Conservation (phyloP, 2,113 vertebrate genomes). For the Periophthalmus modestus region DNA sequence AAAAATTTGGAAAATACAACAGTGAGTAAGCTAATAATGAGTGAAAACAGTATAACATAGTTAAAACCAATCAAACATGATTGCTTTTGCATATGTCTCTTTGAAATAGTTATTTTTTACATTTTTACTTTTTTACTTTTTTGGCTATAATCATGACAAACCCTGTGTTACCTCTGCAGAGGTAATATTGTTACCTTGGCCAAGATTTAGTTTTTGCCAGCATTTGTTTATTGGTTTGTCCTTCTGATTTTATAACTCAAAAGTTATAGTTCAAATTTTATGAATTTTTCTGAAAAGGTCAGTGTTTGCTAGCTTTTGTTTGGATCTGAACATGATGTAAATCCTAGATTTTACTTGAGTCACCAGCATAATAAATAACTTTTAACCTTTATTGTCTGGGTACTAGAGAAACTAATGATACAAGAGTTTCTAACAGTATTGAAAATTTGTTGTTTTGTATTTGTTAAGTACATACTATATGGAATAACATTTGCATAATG, state of each 20-base stretch:
- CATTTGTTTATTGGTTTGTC: neutral
- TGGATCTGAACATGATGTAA: neutral
- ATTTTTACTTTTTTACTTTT: too few species aligned
- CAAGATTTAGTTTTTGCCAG: neutral
- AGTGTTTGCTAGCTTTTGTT: neutral
- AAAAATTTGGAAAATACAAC: too few species aligned
- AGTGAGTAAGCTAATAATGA: too few species aligned
- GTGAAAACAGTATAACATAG: too few species aligned
- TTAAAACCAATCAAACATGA: too few species aligned
- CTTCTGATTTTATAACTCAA: neutral
- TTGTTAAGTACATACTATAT: neutral
- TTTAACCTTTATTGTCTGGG: too few species aligned
- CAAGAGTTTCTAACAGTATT: too few species aligned
- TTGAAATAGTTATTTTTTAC: neutral
- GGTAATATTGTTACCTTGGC: neutral
- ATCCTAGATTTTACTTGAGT: neutral
- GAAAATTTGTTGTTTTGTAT: too few species aligned
- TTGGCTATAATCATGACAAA: neutral
- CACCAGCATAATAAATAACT: too few species aligned
- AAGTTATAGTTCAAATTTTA: neutral
- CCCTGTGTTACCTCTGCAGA: neutral
- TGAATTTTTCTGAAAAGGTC: neutral
- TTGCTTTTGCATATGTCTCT: neutral
- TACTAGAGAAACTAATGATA: too few species aligned
- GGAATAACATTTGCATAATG: neutral